These are phyloP conservation scores for Parochlus steinenii DNA, from an alignment of 2,888 invertebrate species.

Conservation along the genomic window DNA sequence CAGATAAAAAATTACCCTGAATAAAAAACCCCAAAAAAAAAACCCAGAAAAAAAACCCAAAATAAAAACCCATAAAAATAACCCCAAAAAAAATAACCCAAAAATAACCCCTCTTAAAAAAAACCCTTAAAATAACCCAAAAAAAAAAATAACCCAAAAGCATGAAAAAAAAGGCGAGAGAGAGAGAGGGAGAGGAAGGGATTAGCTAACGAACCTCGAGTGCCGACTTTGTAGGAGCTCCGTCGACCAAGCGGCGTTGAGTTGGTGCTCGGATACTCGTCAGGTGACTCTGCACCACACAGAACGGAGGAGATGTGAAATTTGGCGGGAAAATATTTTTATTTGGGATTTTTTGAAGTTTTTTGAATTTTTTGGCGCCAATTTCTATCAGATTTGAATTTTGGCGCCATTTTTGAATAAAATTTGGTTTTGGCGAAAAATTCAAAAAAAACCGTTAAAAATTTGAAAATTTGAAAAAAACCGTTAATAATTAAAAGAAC, in stretches of 20 bases:
- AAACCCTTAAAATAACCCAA: conserved; percentile 3
- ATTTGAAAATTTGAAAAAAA: background rate
- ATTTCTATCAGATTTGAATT: too few species aligned
- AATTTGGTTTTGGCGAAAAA: background rate
- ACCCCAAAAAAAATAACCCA: conserved; percentile 13
- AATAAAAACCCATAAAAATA: conserved; percentile 13
- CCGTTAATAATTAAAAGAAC: background rate
- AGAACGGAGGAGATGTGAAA: too few species aligned
- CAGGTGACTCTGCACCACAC: conserved; percentile 32
- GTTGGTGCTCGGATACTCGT: conserved; percentile 36
- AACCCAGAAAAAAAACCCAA: conserved; percentile 13
- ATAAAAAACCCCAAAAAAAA: conserved; percentile 9
- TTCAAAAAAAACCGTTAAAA: background rate
- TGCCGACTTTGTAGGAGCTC: conserved; percentile 74
- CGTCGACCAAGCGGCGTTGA: conserved; percentile 55
- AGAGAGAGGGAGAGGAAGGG: conserved; percentile 13
- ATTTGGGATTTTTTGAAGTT: too few species aligned
- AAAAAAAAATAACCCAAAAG: conserved; percentile 15
- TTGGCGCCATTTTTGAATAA: too few species aligned
- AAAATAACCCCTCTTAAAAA: background rate
- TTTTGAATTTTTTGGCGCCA: too few species aligned
- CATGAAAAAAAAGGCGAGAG: conserved; percentile 11
- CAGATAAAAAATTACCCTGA: conserved; percentile 10
- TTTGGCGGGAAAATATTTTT: too few species aligned
- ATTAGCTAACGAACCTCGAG: conserved; percentile 46